A percentile compares a stretch with the other conserved stretches of the same genome.
These are phyloP conservation scores for Drosophila atripex DNA, from an alignment of 2,888 invertebrate species.

Conservation along the genomic window DNA sequence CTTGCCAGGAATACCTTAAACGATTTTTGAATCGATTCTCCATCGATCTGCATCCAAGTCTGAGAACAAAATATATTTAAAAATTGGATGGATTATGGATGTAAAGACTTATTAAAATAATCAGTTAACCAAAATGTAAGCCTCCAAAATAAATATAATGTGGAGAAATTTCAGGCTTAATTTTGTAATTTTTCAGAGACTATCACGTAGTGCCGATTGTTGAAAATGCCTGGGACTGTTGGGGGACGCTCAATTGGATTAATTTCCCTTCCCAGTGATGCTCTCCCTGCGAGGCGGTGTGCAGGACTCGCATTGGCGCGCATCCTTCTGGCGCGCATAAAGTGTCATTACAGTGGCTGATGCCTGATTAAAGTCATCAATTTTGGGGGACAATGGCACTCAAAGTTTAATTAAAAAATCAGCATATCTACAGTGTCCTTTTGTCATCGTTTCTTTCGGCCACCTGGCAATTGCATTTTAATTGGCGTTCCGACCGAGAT, in stretches of 20 bases:
- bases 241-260: constrained; percentile 60
- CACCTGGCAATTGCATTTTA: constrained; percentile 66
- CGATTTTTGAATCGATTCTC: too few relatives aligned
- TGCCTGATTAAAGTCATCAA: constrained; percentile 74
- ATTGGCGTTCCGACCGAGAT: constrained; percentile 54
- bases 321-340: constrained; percentile 48
- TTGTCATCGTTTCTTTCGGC: constrained; percentile 1
- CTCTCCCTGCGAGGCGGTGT: not conserved
- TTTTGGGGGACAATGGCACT: constrained; percentile 24
- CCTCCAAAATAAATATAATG: constrained; percentile 38
- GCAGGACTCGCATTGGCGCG: not conserved
- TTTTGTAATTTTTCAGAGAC: constrained; percentile 71
- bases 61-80: too few relatives aligned
- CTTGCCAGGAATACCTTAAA: too few relatives aligned
- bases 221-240: not conserved
- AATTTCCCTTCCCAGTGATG: constrained; percentile 47
- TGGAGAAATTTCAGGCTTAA: constrained; percentile 36
- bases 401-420: constrained; percentile 70
- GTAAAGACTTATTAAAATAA: too few relatives aligned
- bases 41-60: too few relatives aligned
- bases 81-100: too few relatives aligned
- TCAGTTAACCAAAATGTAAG: too few relatives aligned
- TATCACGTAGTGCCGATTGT: constrained; percentile 19
- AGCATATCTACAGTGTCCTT: constrained; percentile 26
- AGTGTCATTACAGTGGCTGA: constrained; percentile 73